Conservation (phyloP, 2,888 invertebrate genomes). For the Sinotaia quadrata region DNA sequence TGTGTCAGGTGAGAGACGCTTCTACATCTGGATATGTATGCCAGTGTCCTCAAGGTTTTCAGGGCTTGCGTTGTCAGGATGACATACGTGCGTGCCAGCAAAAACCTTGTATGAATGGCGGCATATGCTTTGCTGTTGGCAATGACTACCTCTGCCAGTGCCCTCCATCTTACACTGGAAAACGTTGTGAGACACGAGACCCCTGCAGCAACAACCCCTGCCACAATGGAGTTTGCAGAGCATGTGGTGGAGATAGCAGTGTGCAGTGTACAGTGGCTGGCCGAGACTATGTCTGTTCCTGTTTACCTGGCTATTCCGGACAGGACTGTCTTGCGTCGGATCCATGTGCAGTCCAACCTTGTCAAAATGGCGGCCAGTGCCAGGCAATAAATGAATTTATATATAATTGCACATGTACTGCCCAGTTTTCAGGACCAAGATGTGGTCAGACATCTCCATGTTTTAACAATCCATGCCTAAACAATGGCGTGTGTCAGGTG, state of each 20-base stretch:
- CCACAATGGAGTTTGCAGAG: constrained; percentile 12
- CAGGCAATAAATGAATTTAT: constrained; percentile 33
- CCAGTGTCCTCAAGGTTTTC: constrained; percentile 45
- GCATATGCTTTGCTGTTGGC: constrained; percentile 14
- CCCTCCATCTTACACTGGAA: constrained; percentile 6
- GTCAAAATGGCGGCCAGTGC: constrained; percentile 52
- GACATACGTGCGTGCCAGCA: constrained; percentile 28
- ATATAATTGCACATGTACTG: too few species aligned
- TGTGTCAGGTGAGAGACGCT: constrained; percentile 37
- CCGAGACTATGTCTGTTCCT: constrained; percentile 43
- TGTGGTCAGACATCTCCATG: too few species aligned
- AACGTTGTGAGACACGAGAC: constrained; percentile 8
- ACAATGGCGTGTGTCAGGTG: constrained; percentile 18
- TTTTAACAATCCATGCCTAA: not conserved
- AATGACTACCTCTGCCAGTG: constrained; percentile 4
- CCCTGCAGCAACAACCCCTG: not conserved
- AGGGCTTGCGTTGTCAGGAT: constrained; percentile 43
- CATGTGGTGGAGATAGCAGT: not conserved
- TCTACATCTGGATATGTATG: constrained; percentile 43
- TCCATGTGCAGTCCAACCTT: constrained; percentile 45
- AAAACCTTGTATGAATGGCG: constrained; percentile 22
- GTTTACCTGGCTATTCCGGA: constrained; percentile 54
- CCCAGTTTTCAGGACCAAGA: too few species aligned
- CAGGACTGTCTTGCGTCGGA: constrained; percentile 55
- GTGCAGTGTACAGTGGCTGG: not conserved